Evolutionary conservation across 35 echinoderm and acorn worm genomes (phyloP).

Genomic region (Apostichopus japonicus): DNA sequence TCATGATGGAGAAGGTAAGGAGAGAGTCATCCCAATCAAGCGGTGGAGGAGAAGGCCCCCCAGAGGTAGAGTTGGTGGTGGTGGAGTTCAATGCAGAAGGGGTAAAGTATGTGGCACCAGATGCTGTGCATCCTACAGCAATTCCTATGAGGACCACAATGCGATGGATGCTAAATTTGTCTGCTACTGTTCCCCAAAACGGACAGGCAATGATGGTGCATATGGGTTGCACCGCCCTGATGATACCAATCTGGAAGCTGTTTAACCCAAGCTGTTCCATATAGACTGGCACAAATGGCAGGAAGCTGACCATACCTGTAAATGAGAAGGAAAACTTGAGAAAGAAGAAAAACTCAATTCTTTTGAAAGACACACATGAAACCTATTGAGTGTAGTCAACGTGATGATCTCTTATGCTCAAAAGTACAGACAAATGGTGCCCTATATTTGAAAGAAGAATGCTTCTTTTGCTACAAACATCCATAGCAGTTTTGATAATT

Average conservation of each 20-base stretch:
- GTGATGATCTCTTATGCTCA: no score
- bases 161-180: slow-evolving; percentile 73
- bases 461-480: no score
- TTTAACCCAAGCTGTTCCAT: slow-evolving; percentile 66
- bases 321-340: slow-evolving; percentile 25
- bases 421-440: no score
- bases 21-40: slow-evolving; percentile 12
- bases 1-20: slow-evolving; percentile 44
- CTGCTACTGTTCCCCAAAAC: slow-evolving; percentile 71
- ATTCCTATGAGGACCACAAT: slow-evolving; percentile 55
- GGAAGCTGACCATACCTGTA: slow-evolving; percentile 65
- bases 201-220: slow-evolving; percentile 44
- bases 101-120: slow-evolving; percentile 50
- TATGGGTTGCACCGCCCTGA: slow-evolving; percentile 64
- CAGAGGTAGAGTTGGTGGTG: neutral
- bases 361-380: no score
- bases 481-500: no score
- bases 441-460: no score
- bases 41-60: neutral
- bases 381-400: no score
- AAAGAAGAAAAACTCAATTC: neutral
- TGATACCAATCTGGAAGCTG: slow-evolving; percentile 70
- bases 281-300: slow-evolving; percentile 76
- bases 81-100: slow-evolving; percentile 25
- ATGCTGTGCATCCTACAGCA: neutral